These are phyloP conservation scores for Falcunculus frontatus DNA, from an alignment of 2,113 vertebrate genomes.

Conservation along the genomic window DNA sequence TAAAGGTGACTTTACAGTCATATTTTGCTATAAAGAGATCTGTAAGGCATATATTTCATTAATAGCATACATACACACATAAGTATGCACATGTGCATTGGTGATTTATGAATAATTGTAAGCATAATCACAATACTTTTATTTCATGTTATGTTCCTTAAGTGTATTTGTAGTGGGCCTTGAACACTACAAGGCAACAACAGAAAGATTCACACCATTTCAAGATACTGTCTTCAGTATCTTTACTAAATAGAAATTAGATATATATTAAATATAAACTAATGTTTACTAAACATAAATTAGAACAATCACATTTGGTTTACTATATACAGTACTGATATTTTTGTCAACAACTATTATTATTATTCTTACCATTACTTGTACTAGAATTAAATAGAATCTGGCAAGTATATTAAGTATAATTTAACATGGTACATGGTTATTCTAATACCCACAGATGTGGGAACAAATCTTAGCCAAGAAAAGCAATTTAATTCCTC, in stretches of 20 bases:
- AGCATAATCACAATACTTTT: not conserved
- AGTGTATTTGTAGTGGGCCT: not conserved
- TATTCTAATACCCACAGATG: slow-evolving; percentile 41
- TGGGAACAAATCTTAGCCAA: slow-evolving; percentile 49
- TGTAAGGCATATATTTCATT: not conserved
- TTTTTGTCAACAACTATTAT: not conserved
- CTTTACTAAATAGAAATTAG: not conserved
- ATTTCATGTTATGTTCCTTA: not conserved
- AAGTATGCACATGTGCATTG: not conserved
- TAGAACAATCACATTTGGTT: not conserved
- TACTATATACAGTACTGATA: not conserved
- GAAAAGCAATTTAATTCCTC: slow-evolving; percentile 39
- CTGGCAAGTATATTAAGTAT: slow-evolving; percentile 24
- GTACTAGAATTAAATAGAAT: slow-evolving; percentile 28
- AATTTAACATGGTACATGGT: slow-evolving; percentile 49
- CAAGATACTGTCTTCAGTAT: not conserved
- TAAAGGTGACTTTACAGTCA: not conserved
- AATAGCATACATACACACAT: not conserved
- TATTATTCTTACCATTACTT: not conserved
- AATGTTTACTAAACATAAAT: not conserved
- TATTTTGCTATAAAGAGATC: not conserved
- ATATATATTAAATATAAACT: not conserved
- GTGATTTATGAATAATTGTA: not conserved
- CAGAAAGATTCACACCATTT: not conserved
- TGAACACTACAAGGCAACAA: not conserved